Base-by-base conservation (phyloP, 2,113 vertebrate genomes). In the Hystrix cristata region DNA sequence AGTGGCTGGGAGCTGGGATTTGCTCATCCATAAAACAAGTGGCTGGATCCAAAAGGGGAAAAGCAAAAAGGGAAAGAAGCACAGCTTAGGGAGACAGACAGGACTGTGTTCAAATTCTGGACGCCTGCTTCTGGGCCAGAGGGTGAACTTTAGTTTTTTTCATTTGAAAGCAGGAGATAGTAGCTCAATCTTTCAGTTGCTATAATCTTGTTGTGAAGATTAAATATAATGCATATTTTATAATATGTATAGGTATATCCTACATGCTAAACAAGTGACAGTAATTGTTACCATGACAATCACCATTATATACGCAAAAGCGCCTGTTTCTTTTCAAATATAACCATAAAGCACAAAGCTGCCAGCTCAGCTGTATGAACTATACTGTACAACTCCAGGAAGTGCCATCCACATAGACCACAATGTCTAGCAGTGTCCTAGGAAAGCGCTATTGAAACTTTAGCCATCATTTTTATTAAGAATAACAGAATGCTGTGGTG, bases 281-380 rank as follows among this genome's bases (percentile, higher is more conserved):
- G 69, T 25, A 9, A 71, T 83, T 69, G 13, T 79, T 87, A 46
- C 59, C 51, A 51, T 87, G 67, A 81, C 78, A 71, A 91, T 90
- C 57, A 48, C n/a, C 76, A 55, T 27, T 53, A 38, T 7, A 15
- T 31, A 74, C 60, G 65, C 76, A 38, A 89, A 85, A 89, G 74
- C 23, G 21, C 38, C 57, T 51, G 23, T 34, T 94, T 92, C 60
- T 90, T 72, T 96, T 67, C 86, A 92, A 67, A 57, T 43, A 80
- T 80, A 81, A 62, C 76, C 79, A 16, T 74, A 69, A 60, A 86
- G 67, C 34, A 69, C 23, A 51, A 46, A 13, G 34, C 69, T 84
- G 31, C 87, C 81, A 60, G 27, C 51, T 92, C 29, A 74, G 57
- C 64, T 76, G 79, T 46, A 16, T 12, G 29, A 71, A 14, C 18